Evolutionary conservation across 2,113 vertebrate genomes (phyloP), one percentile per base, ranked within the genome.

Genomic region (Coptodon bakossiorum): DNA sequence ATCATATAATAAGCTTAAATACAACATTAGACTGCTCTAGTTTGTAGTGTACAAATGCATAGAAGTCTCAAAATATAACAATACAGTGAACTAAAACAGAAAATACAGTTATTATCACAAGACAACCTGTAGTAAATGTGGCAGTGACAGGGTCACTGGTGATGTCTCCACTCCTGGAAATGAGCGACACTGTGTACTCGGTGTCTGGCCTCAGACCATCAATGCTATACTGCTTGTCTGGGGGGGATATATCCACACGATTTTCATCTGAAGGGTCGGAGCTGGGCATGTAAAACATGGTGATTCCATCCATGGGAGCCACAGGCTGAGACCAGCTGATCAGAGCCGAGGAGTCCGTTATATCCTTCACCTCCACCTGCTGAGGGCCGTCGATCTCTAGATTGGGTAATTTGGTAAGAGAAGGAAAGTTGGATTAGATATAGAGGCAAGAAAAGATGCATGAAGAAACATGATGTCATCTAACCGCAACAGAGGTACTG

Each of bases 311-410:
- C 0, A 97, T 95, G 19, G 97, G 96, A 19, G 97, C 97, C 94
- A 97, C 88, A 1, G 98, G 97, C 84, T 96, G 97, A 88, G 95
- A 96, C 98, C 98, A 99, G 0, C 97, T 96, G 92, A 99, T 93
- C 13, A 99, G 95, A 1, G 97, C 98, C 0, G 97, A 98, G 54
- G 96, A 97, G 92, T 98, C 98, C 0, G 97, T 98, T 66, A 99
- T 94, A 1, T 98, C 97, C 83, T 94, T 97, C 61, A 97, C 97
- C 82, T 98, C 97, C 0, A 98, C 92, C 87, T 98, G 97, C 85
- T 92, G 96, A 3, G 98, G 98, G 9, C 97, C 96, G 22, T 99
- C 97, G 0, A 99, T 95, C 76, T 96, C 98, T 99, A 93, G 52
- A 38, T 2, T 45, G 17, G 68, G 68, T 5, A 73, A 79, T 12